phyloP scores from a whole-genome alignment of 2,113 vertebrate genomes.

The Anguilla japonica region DNA sequence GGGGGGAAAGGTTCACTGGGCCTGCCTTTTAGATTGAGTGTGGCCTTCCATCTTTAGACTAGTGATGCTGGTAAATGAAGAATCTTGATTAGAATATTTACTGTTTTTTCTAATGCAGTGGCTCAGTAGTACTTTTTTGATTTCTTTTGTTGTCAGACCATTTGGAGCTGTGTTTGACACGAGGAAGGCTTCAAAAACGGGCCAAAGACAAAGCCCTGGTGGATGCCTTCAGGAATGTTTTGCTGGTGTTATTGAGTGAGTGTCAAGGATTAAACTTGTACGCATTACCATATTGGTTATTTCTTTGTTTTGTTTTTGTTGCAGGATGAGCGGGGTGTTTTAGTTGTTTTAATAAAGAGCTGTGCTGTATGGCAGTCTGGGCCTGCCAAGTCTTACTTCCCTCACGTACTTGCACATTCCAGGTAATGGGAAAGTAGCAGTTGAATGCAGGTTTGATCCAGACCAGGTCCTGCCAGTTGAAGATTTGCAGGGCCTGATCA shows the following conservation, averaged over 20 bases:
- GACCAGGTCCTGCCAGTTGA: slow-evolving; percentile 63
- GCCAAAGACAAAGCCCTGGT: slow-evolving; percentile 67
- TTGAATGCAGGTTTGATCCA: slow-evolving; percentile 55
- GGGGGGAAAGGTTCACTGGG: too few species aligned
- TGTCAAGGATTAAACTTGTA: background rate
- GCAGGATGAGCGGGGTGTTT: background rate
- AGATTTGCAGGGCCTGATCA: slow-evolving; percentile 59
- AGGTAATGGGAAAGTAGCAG: slow-evolving; percentile 72
- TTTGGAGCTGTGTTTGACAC: slow-evolving; percentile 51
- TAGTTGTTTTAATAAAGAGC: background rate
- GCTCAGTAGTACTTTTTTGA: background rate
- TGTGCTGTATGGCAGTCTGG: too few species aligned
- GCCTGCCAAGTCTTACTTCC: too few species aligned
- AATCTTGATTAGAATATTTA: too few species aligned
- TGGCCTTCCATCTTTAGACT: too few species aligned
- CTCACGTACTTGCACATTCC: slow-evolving; percentile 29
- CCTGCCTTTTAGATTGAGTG: too few species aligned
- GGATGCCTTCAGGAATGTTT: slow-evolving; percentile 72
- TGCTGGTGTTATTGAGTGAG: slow-evolving; percentile 70
- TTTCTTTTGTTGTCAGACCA: slow-evolving; percentile 45
- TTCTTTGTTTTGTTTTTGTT: background rate
- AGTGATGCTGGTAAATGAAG: too few species aligned
- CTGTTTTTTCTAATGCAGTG: background rate
- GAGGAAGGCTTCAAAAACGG: slow-evolving; percentile 62
- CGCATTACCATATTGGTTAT: too few species aligned